These are phyloP conservation scores for Chymomyza costata DNA, from an alignment of 1,140 invertebrate genomes.

Conservation along the genomic window DNA sequence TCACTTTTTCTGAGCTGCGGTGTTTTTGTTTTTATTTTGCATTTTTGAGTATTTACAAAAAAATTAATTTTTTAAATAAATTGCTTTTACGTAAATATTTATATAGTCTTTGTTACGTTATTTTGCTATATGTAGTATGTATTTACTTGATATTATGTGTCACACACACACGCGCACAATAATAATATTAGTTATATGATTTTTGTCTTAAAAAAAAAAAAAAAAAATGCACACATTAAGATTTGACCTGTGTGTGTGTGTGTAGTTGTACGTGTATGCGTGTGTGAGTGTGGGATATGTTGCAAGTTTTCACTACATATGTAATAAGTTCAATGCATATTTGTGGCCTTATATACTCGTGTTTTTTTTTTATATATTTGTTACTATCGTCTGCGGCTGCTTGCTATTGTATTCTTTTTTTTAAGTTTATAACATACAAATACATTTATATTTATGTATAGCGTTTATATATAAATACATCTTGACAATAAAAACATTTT, in stretches of 20 bases:
- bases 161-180: constrained; percentile 37
- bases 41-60: constrained; percentile 69
- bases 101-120: background rate
- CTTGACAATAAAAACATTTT: constrained; percentile 12
- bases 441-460: constrained; percentile 18
- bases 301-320: constrained; percentile 10
- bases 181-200: constrained; percentile 27
- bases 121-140: constrained; percentile 29
- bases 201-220: constrained; percentile 6
- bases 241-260: constrained; percentile 12
- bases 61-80: constrained; percentile 27
- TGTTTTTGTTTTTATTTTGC: constrained; percentile 8
- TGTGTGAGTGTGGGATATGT: constrained; percentile 3
- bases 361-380: background rate
- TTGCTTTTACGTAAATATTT: constrained; percentile 10
- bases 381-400: background rate
- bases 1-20: constrained; percentile 6
- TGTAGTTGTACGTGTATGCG: constrained; percentile 22
- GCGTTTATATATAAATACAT: constrained; percentile 10
- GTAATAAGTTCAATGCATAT: constrained; percentile 30
- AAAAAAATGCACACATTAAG: constrained; percentile 32
- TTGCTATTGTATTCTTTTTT: background rate
- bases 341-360: constrained; percentile 2
- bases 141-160: constrained; percentile 20
- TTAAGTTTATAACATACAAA: background rate